Conservation (phyloP, 2,797 vertebrate genomes). For the Lutra lutra region DNA sequence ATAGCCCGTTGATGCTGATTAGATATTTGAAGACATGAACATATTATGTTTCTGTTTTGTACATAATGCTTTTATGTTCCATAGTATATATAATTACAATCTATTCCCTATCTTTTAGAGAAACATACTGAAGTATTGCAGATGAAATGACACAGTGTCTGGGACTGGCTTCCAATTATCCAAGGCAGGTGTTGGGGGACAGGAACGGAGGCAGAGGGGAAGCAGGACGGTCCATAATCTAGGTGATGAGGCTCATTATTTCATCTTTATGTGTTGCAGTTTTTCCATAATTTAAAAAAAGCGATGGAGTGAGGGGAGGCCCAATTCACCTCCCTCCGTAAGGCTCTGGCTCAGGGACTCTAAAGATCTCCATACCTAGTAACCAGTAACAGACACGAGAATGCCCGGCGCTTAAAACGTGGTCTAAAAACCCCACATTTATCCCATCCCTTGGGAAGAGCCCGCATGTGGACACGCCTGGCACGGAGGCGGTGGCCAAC, state of each 20-base stretch:
- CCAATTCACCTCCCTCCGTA: background rate
- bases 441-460: background rate
- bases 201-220: background rate
- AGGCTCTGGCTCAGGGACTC: background rate
- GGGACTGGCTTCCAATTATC: background rate
- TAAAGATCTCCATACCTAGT: background rate
- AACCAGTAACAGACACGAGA: background rate
- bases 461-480: background rate
- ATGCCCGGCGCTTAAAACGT: background rate
- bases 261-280: background rate
- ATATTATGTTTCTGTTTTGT: background rate
- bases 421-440: background rate
- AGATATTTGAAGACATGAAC: background rate
- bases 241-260: background rate
- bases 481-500: fast-evolving
- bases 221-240: background rate
- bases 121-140: background rate
- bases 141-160: background rate
- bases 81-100: background rate
- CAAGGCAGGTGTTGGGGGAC: background rate
- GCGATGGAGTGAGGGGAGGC: background rate
- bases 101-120: background rate
- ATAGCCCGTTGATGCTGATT: background rate
- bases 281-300: background rate
- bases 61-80: background rate